Percentiles rank a stretch among this genome's conserved stretches.
These are phyloP conservation scores for Caenorhabditis imperialis DNA, from an alignment of 2,888 invertebrate genomes.

Conservation along the genomic window DNA sequence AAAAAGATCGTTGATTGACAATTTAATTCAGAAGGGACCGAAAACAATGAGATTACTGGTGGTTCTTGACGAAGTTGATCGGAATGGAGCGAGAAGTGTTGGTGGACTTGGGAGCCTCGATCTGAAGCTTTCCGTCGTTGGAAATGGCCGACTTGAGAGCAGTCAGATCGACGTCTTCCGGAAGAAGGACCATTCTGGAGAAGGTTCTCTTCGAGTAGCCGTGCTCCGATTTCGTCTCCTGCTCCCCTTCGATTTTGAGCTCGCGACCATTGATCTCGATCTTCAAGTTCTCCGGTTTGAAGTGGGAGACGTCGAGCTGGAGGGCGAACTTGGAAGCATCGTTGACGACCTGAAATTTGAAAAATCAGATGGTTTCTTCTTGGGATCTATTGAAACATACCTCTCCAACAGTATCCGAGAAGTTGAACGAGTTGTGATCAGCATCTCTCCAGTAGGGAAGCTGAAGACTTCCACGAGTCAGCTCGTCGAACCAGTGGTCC, in stretches of 20 bases:
- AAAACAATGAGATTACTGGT: not conserved
- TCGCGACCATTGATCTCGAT: slow-evolving; percentile 50
- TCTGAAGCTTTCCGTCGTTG: slow-evolving; percentile 45
- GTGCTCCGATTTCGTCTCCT: slow-evolving; percentile 44
- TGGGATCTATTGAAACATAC: not conserved
- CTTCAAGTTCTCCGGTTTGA: slow-evolving; percentile 57
- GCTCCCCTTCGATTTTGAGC: slow-evolving; percentile 52
- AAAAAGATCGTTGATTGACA: too few relatives aligned
- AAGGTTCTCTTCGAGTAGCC: slow-evolving; percentile 50
- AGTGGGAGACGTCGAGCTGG: slow-evolving; percentile 47
- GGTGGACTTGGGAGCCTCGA: slow-evolving; percentile 47
- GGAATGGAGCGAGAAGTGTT: slow-evolving; percentile 21
- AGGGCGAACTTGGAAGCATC: slow-evolving; percentile 46
- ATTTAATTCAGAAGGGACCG: not conserved
- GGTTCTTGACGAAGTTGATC: not conserved
- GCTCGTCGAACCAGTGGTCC: slow-evolving; percentile 15
- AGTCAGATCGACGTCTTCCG: slow-evolving; percentile 52
- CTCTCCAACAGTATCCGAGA: slow-evolving; percentile 29
- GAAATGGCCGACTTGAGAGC: slow-evolving; percentile 36
- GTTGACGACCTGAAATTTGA: slow-evolving; percentile 42
- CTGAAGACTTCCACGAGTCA: slow-evolving; percentile 20
- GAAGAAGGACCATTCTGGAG: slow-evolving; percentile 36
- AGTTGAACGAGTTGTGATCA: slow-evolving; percentile 23
- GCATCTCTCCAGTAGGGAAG: slow-evolving; percentile 34
- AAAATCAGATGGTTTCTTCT: not conserved